Evolutionary conservation across 1,140 invertebrate genomes (phyloP).

Genomic region (Philopotamus ludificatus): DNA sequence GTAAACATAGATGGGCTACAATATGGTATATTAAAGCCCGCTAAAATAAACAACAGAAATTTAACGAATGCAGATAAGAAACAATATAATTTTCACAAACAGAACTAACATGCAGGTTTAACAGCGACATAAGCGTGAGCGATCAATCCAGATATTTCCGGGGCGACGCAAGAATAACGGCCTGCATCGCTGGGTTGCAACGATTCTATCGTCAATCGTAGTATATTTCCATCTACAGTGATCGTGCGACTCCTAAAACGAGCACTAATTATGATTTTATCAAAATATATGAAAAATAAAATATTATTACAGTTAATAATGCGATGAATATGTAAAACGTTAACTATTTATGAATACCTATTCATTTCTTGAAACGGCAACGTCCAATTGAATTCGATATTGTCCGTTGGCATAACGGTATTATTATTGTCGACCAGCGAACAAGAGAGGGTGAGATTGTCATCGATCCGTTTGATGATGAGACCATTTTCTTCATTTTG

Average conservation of each 20-base stretch:
- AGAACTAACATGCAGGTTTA: constrained; percentile 17
- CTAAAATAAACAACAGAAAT: neutral
- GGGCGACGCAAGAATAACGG: constrained; percentile 30
- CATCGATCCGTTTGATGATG: constrained; percentile 17
- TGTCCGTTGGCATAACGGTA: neutral
- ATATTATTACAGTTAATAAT: neutral
- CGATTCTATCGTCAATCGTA: constrained; percentile 13
- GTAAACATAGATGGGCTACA: constrained; percentile 28
- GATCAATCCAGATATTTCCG: neutral
- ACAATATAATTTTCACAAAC: neutral
- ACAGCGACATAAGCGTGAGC: constrained; percentile 16
- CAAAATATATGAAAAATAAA: neutral
- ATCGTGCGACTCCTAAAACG: constrained; percentile 7
- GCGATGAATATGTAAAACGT: neutral
- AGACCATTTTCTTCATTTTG: constrained; percentile 19
- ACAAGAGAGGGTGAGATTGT: constrained; percentile 31
- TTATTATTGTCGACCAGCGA: constrained; percentile 2
- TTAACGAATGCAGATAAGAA: neutral
- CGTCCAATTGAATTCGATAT: constrained; percentile 17
- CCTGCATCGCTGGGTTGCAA: constrained; percentile 28
- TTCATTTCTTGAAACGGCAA: constrained; percentile 5
- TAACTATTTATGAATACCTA: constrained; percentile 12
- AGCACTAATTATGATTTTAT: neutral
- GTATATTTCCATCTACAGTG: neutral
- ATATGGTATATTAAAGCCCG: constrained; percentile 20